Base-by-base conservation (phyloP, 2,888 invertebrate species). In the Abrostola tripartita region DNA sequence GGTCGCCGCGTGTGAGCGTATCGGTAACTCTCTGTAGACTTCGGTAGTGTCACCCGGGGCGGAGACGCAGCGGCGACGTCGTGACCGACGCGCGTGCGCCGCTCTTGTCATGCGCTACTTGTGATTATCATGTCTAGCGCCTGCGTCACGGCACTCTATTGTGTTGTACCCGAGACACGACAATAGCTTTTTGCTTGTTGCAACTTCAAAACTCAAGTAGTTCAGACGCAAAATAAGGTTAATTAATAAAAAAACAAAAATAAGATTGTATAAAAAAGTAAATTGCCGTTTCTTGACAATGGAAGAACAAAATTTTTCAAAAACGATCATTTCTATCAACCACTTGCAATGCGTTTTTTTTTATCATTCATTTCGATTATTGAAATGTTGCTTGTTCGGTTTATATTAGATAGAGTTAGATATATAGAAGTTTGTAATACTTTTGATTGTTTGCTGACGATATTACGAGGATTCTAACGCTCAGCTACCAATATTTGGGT, bases 51-150 rank as follows among this genome's bases (percentile, higher is more conserved):
- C 90, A 89, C 90, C 88, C 79, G 87, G 76, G 86, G 88, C 84
- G 78, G 65, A 61, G 81, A 80, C 75, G 78, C 64, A 70, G 66
- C 76, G 61, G 70, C 69, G 71, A 74, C 71, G 83, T 93, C 93
- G 93, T 94, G 93, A 92, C 90, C 80, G 83, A 71, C 74, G 90
- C 92, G 93, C 92, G 91, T 91, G 92, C 90, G 86, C 84, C 79
- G 82, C 81, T 84, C 85, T 85, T 90, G 89, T 91, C 91, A 92
- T 92, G 92, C 89, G 89, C 92, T 90, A 91, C 92, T 91, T 89
- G 87, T 88, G 88, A 92, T 92, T 91, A 90, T 90, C 88, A 87
- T 89, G 90, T 90, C 88, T 89, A 85, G 86, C 87, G 88, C 85
- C 88, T 83, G 85, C 83, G 85, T 87, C 88, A 88, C 88, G 87